These are phyloP conservation scores for Tangara arthus DNA, from an alignment of 2,797 vertebrate species.

Conservation along the genomic window DNA sequence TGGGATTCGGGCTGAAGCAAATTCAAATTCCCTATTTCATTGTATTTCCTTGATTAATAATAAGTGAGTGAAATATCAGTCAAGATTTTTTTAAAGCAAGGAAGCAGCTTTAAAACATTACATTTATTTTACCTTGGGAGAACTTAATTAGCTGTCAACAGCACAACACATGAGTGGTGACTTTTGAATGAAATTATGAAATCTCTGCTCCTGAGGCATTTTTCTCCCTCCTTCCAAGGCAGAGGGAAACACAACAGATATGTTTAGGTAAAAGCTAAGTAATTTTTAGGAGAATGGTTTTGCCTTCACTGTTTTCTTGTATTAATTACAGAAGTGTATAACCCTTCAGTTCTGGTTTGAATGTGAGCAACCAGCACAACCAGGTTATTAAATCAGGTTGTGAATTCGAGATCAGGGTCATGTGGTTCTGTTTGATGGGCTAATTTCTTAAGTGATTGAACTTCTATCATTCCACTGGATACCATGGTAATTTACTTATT, in stretches of 20 bases:
- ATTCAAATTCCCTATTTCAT: background rate
- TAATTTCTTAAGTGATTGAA: constrained; percentile 56
- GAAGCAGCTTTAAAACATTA: background rate
- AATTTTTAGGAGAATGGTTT: constrained; percentile 59
- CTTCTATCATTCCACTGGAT: constrained; percentile 39
- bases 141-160: constrained; percentile 77
- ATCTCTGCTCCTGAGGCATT: constrained; percentile 59
- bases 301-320: constrained; percentile 36
- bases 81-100: constrained; percentile 43
- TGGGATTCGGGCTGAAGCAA: background rate
- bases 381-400: constrained; percentile 14
- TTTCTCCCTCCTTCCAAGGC: constrained; percentile 47
- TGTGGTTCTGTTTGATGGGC: constrained; percentile 34
- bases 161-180: constrained; percentile 57
- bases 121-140: constrained; percentile 74
- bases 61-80: constrained; percentile 18
- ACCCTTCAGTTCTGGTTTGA: constrained; percentile 34
- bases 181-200: constrained; percentile 71
- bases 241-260: constrained; percentile 48
- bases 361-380: background rate
- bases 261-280: constrained; percentile 44
- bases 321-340: constrained; percentile 64
- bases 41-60: constrained; percentile 52
- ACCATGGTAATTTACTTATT: constrained; percentile 39
- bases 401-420: background rate